Percentiles rank a stretch among this genome's conserved stretches.
Conservation (phyloP, 2,888 invertebrate species). For the Ecliptopera silaceata region DNA sequence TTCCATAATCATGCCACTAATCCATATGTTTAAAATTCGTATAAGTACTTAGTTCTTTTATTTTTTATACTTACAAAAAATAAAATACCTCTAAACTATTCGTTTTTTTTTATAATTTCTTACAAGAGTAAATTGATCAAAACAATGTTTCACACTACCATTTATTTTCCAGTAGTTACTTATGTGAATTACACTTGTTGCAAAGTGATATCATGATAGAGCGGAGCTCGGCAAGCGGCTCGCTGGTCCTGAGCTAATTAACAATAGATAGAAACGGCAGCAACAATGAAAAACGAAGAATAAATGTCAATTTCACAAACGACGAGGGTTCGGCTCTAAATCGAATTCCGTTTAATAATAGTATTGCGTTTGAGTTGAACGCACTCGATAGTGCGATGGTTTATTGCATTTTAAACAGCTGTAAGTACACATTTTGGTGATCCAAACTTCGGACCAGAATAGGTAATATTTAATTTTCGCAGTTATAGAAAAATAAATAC, state of each 20-base stretch:
- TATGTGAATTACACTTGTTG: slow-evolving; percentile 31
- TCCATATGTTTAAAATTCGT: no score
- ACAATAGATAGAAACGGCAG: slow-evolving; percentile 80
- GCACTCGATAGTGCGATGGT: slow-evolving; percentile 78
- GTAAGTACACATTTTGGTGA: slow-evolving; percentile 9
- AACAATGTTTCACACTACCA: neutral
- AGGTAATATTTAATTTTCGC: neutral
- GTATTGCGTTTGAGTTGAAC: slow-evolving; percentile 79
- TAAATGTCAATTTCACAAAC: slow-evolving; percentile 83
- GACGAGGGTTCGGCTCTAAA: slow-evolving; percentile 81
- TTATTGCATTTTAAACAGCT: slow-evolving; percentile 69
- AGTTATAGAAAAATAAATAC: no score
- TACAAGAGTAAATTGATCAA: no score
- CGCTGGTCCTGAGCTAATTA: slow-evolving; percentile 77
- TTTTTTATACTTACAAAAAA: no score
- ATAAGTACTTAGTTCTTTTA: no score
- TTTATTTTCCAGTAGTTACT: neutral
- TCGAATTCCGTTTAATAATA: slow-evolving; percentile 83
- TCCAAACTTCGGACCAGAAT: neutral
- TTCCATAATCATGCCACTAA: no score
- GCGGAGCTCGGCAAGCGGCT: slow-evolving; percentile 26
- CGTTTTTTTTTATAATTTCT: no score
- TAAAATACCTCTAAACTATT: no score
- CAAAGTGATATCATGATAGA: slow-evolving; percentile 38
- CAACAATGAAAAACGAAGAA: slow-evolving; percentile 83